Evolutionary conservation across 2,797 vertebrate species (phyloP).

Genomic region (Crax fasciolata): DNA sequence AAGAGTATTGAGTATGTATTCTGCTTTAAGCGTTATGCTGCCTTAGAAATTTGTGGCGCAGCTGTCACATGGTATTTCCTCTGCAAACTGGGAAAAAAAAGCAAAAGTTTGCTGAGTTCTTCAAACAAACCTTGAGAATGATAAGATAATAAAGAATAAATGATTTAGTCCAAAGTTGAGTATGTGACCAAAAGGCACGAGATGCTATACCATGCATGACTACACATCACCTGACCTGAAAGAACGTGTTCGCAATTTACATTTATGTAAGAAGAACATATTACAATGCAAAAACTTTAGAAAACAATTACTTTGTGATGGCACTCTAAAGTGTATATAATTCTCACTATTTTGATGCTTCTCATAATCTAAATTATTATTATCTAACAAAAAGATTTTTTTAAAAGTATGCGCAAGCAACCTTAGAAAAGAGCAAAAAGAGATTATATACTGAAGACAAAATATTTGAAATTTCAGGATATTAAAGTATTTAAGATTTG

Average conservation of each 20-base stretch:
- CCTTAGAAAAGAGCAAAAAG: background rate
- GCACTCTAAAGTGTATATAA: background rate
- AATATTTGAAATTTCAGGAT: background rate
- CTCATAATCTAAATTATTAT: background rate
- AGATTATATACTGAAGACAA: background rate
- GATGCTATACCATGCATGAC: background rate
- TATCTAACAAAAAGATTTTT: background rate
- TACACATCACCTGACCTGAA: background rate
- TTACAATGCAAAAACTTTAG: background rate
- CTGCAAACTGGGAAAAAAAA: background rate
- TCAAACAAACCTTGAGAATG: background rate
- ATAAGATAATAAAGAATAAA: conserved; percentile 20
- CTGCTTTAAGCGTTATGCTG: background rate
- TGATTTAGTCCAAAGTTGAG: background rate
- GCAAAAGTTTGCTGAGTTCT: background rate
- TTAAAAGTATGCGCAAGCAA: accelerated
- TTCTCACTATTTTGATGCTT: background rate
- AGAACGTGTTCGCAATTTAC: background rate
- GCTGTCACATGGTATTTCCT: background rate
- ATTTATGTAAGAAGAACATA: background rate
- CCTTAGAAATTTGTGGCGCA: background rate
- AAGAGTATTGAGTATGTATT: background rate
- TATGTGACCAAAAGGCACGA: background rate
- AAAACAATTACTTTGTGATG: background rate
- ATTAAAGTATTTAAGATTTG: background rate